These are phyloP conservation scores for Mormoops blainvillei DNA, from an alignment of 2,113 vertebrate genomes.

Conservation along the genomic window DNA sequence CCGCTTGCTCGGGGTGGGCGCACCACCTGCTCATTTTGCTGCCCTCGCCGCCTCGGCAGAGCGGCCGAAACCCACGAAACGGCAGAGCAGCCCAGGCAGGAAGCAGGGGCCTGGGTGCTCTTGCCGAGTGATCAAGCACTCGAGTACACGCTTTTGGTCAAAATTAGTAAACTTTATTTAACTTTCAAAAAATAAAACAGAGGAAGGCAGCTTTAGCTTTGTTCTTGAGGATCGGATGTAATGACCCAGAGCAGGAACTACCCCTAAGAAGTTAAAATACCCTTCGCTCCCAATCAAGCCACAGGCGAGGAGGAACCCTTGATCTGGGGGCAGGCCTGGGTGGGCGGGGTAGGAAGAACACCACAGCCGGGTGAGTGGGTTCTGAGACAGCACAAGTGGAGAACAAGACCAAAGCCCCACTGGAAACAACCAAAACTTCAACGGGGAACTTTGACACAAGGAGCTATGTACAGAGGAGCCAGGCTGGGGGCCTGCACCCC, in stretches of 20 bases:
- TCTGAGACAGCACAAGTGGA: background rate
- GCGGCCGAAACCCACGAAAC: background rate
- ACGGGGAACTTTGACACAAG: background rate
- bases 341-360: background rate
- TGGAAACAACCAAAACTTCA: background rate
- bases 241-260: conserved; percentile 15
- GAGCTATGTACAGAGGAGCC: conserved; percentile 29
- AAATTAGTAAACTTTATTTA: conserved; percentile 77
- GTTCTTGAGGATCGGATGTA: background rate
- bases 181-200: conserved; percentile 74
- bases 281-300: conserved; percentile 19
- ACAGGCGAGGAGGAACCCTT: conserved; percentile 17
- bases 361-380: background rate
- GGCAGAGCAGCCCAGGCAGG: background rate
- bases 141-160: conserved; percentile 48
- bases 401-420: conserved; percentile 18
- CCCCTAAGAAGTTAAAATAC: conserved; percentile 39
- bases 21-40: background rate
- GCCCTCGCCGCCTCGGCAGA: background rate
- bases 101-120: background rate
- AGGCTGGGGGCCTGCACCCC: background rate
- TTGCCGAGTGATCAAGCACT: background rate
- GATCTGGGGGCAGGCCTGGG: background rate
- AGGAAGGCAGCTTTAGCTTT: conserved; percentile 68
- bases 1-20: too few species aligned